Evolutionary conservation across 2,888 invertebrate species (phyloP).

Genomic region (Hemicrepidius hirtus): DNA sequence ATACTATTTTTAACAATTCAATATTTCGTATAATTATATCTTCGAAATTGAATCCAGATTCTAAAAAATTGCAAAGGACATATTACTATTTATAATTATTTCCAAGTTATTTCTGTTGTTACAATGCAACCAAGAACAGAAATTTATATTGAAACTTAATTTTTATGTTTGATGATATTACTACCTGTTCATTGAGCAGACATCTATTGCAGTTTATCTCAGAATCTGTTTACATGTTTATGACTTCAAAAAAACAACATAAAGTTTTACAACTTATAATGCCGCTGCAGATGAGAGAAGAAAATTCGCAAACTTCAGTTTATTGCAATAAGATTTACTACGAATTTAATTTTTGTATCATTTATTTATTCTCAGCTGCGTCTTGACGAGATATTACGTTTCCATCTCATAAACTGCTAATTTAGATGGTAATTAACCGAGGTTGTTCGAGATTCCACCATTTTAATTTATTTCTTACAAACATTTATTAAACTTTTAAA

Average conservation of each 20-base stretch:
- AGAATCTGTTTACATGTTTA: too few relatives aligned
- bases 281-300: neutral
- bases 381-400: slow-evolving; percentile 1
- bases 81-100: too few relatives aligned
- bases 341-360: neutral
- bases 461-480: slow-evolving; percentile 38
- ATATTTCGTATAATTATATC: too few relatives aligned
- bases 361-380: neutral
- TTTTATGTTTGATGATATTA: too few relatives aligned
- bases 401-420: slow-evolving; percentile 23
- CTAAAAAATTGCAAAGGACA: too few relatives aligned
- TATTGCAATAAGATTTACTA: slow-evolving; percentile 1
- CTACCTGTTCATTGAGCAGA: too few relatives aligned
- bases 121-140: too few relatives aligned
- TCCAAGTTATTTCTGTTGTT: too few relatives aligned
- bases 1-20: too few relatives aligned
- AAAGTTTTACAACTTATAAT: neutral
- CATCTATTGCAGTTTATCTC: too few relatives aligned
- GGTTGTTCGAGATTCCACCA: slow-evolving; percentile 22
- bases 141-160: too few relatives aligned
- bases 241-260: neutral
- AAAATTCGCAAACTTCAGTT: neutral
- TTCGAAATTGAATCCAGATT: too few relatives aligned
- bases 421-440: slow-evolving; percentile 24
- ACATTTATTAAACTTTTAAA: slow-evolving; percentile 45